phyloP scores from a whole-genome alignment of 2,797 vertebrate species.

The Acipenser transmontanus region DNA sequence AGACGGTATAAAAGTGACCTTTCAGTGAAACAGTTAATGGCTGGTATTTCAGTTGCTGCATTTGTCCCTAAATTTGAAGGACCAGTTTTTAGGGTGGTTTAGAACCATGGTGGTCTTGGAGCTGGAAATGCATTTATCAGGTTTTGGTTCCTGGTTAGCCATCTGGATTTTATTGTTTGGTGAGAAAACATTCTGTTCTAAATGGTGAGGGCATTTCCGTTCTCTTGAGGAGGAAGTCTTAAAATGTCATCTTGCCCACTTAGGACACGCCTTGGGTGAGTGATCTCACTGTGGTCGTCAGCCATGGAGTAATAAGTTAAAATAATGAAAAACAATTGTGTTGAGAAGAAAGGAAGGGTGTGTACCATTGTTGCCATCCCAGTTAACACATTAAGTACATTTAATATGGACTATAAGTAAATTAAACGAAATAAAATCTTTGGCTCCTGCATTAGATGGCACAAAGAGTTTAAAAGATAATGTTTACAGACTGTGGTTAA shows the following conservation, averaged over 20 bases:
- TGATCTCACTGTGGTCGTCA: slow-evolving; percentile 7
- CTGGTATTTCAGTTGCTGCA: too few species aligned
- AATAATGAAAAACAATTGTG: slow-evolving; percentile 5
- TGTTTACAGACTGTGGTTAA: too few species aligned
- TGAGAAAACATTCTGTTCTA: slow-evolving; percentile 14
- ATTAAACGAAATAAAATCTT: too few species aligned
- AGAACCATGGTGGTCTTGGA: slow-evolving; percentile 41
- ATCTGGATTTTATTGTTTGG: slow-evolving; percentile 19
- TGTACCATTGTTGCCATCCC: too few species aligned
- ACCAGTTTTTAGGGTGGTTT: slow-evolving; percentile 27
- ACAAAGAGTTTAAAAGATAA: too few species aligned
- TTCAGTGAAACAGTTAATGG: too few species aligned
- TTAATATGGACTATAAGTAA: too few species aligned
- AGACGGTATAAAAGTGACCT: too few species aligned
- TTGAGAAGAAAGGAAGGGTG: background rate
- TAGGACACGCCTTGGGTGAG: slow-evolving; percentile 16
- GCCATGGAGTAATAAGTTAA: slow-evolving; percentile 12
- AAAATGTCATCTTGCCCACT: slow-evolving; percentile 10
- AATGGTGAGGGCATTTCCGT: background rate
- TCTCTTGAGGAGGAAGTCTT: slow-evolving; percentile 5
- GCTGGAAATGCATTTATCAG: slow-evolving; percentile 21
- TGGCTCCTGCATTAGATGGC: too few species aligned
- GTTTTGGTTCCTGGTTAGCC: slow-evolving; percentile 14
- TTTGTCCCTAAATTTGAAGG: too few species aligned
- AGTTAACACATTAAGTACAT: too few species aligned